Conservation (phyloP, 2,888 invertebrate species). For the Orgyia antiqua region DNA sequence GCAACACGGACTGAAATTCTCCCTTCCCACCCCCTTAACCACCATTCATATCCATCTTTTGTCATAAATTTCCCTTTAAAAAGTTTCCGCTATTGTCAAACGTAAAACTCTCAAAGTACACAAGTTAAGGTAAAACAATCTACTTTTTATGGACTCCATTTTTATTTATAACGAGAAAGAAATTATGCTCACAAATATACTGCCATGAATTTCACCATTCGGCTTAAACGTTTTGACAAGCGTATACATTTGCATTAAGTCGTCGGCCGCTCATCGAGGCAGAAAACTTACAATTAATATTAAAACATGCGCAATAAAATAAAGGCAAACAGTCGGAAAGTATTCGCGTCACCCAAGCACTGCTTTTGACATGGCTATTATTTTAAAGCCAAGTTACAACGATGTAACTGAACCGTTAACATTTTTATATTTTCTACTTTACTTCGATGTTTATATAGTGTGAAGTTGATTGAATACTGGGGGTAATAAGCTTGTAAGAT, state of each 20-base stretch:
- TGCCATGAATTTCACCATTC: constrained; percentile 37
- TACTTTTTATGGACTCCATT: constrained; percentile 29
- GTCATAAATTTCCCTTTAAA: constrained; percentile 28
- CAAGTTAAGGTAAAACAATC: constrained; percentile 29
- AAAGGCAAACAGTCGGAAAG: constrained; percentile 68
- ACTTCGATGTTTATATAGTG: constrained; percentile 7
- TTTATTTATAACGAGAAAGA: constrained; percentile 23
- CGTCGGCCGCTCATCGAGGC: constrained; percentile 42
- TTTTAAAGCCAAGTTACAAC: constrained; percentile 34
- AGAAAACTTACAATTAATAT: constrained; percentile 74
- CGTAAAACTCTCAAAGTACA: constrained; percentile 22
- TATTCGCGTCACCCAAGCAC: constrained; percentile 58
- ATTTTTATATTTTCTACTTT: constrained; percentile 22
- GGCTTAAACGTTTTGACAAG: constrained; percentile 55
- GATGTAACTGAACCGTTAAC: constrained; percentile 20
- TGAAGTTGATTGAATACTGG: constrained; percentile 10
- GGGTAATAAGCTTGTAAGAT: constrained; percentile 20
- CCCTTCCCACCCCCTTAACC: constrained; percentile 10
- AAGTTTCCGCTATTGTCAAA: constrained; percentile 24
- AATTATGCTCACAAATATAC: constrained; percentile 31
- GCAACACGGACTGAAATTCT: constrained; percentile 1
- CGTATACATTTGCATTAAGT: constrained; percentile 52
- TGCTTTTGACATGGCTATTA: constrained; percentile 72
- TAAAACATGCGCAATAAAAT: constrained; percentile 74
- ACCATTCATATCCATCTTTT: constrained; percentile 24